phyloP scores from a whole-genome alignment of 1,140 invertebrate genomes.

The Drosophila hydei region DNA sequence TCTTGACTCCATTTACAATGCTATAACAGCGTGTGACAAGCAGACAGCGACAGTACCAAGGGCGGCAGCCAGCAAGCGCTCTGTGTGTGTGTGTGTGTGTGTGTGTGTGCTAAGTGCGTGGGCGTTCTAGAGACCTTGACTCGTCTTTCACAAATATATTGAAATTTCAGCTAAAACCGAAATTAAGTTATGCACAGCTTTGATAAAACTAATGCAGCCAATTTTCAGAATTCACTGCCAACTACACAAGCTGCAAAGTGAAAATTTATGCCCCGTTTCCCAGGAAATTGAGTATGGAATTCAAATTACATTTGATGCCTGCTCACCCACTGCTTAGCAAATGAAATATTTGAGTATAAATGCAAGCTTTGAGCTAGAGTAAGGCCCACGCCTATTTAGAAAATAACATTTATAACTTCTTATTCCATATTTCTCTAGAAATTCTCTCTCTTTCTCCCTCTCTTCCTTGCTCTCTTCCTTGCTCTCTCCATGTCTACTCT shows the following conservation, averaged over 20 bases:
- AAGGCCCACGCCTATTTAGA: too few relatives aligned
- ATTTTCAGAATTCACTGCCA: slow-evolving; percentile 9
- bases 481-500: not conserved
- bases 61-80: not conserved
- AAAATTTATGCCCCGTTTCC: not conserved
- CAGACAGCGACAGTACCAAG: slow-evolving; percentile 30
- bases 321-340: not conserved
- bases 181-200: slow-evolving; percentile 35
- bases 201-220: slow-evolving; percentile 13
- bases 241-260: slow-evolving; percentile 3
- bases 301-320: slow-evolving; percentile 14
- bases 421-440: too few relatives aligned
- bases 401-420: too few relatives aligned
- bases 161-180: slow-evolving; percentile 37
- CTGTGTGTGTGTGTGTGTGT: not conserved
- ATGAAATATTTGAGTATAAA: not conserved
- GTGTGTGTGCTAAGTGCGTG: slow-evolving; percentile 21
- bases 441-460: not conserved
- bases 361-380: too few relatives aligned
- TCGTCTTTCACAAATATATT: slow-evolving; percentile 26
- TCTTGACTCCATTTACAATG: slow-evolving; percentile 61
- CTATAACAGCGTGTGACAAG: slow-evolving; percentile 41
- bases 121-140: slow-evolving; percentile 21
- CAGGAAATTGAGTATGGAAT: slow-evolving; percentile 5
- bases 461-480: not conserved